Base-by-base conservation (phyloP, 1,140 invertebrate genomes). In the Teleopsis dalmanni region DNA sequence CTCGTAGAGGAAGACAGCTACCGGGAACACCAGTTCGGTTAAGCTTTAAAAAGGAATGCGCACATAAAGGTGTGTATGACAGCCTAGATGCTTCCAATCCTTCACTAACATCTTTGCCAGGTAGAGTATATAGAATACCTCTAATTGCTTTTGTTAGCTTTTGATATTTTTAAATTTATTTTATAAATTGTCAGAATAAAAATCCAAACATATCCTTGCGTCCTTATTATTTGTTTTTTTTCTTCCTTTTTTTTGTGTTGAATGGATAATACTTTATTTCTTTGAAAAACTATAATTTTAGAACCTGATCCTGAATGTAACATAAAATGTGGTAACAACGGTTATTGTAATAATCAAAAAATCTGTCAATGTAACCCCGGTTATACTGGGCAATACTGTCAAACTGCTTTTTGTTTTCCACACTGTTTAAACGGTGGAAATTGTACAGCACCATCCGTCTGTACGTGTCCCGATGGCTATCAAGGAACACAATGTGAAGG, bases 401-500 rank as follows among this genome's bases (percentile, higher is more conserved):
- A 85, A 57, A 89, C 84, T 51, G 89, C 90, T 18, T 75, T 94
- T 4, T 95, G 91, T 62, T 94, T 92, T 75, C 90, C 91, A 29
- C 85, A 88, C 61, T 94, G 91, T 62, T 84, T 92, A 81, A 93
- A 94, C 69, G 89, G 89, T 3, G 91, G 91, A 2, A 88, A 84
- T 59, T 94, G 91, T 66, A 87, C 87, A 22, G 85, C 87, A 11
- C 91, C 90, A 9, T 90, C 89, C 9, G 73, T 86, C 0, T 95
- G 91, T 65, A 85, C 83, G 41, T 95, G 91, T 69, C 85, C 85
- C 16, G 77, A 81, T 22, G 90, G 90, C 19, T 95, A 89, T 74
- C 88, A 92, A 73, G 91, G 91, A 34, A 76, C 84, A n/a, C 85
- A 91, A 61, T 94, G 91, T 67, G 90, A 93, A 80, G 90, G 89